Percentiles rank a stretch among this genome's conserved stretches.
Evolutionary conservation across 2,113 vertebrate species (phyloP).

Genomic region (Gobio gobio): DNA sequence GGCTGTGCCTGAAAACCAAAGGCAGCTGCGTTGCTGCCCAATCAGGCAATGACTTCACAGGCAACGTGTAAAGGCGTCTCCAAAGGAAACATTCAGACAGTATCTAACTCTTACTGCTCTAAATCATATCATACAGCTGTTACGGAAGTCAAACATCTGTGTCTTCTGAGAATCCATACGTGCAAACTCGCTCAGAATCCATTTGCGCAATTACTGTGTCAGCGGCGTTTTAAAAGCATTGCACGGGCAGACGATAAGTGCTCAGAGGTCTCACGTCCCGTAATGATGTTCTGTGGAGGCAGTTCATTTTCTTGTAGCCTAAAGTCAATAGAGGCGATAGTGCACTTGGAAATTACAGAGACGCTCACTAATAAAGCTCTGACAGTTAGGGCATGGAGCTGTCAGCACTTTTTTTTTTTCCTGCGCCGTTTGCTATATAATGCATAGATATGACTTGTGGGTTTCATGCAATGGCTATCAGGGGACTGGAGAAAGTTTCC

Average conservation of each 20-base stretch:
- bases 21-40: background rate
- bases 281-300: slow-evolving; percentile 41
- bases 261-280: background rate
- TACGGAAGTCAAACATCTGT: slow-evolving; percentile 48
- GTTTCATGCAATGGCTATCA: slow-evolving; percentile 14
- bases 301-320: slow-evolving; percentile 39
- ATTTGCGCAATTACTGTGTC: slow-evolving; percentile 44
- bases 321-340: slow-evolving; percentile 15
- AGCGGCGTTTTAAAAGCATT: slow-evolving; percentile 33
- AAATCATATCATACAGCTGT: slow-evolving; percentile 2
- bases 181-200: slow-evolving; percentile 23
- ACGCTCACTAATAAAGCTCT: slow-evolving; percentile 43
- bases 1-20: slow-evolving; percentile 11
- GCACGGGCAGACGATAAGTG: slow-evolving; percentile 20
- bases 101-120: slow-evolving; percentile 12
- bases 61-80: background rate
- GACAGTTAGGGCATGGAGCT: slow-evolving; percentile 29
- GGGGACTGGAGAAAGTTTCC: slow-evolving; percentile 30
- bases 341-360: slow-evolving; percentile 31
- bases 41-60: background rate
- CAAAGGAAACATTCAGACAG: background rate
- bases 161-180: slow-evolving; percentile 1
- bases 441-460: slow-evolving; percentile 23
- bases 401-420: background rate
- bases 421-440: slow-evolving; percentile 5